These are phyloP conservation scores for Cyrtodaria siliqua DNA, from an alignment of 2,888 invertebrate genomes.

Conservation along the genomic window DNA sequence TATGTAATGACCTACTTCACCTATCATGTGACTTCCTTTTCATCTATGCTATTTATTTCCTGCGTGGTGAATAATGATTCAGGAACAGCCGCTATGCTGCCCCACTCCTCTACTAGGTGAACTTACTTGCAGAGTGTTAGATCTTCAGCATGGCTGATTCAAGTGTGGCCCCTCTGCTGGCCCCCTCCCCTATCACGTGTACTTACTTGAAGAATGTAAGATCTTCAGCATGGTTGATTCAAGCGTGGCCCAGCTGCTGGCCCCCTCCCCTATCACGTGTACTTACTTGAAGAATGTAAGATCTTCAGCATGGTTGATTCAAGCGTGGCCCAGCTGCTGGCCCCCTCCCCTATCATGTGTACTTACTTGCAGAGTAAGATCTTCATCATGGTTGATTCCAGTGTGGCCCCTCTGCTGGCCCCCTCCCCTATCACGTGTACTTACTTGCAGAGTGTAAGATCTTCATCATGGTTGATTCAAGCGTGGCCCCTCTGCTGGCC, in stretches of 20 bases:
- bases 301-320: too few relatives aligned
- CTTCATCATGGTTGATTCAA: conserved; percentile 94
- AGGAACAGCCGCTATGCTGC: conserved; percentile 93
- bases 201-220: too few relatives aligned
- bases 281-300: too few relatives aligned
- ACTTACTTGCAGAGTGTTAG: conserved; percentile 89
- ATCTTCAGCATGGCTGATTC: conserved; percentile 93
- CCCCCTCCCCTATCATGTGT: too few relatives aligned
- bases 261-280: too few relatives aligned
- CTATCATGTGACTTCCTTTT: too few relatives aligned
- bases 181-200: conserved; percentile 96
- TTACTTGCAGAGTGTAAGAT: conserved; percentile 89
- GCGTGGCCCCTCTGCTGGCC: conserved; percentile 92
- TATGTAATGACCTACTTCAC: too few relatives aligned
- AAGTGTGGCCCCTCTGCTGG: conserved; percentile 93
- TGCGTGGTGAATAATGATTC: too few relatives aligned
- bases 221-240: too few relatives aligned
- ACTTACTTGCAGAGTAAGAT: conserved; percentile 87
- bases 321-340: too few relatives aligned
- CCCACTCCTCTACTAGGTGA: conserved; percentile 95
- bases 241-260: too few relatives aligned
- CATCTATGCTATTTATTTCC: too few relatives aligned
- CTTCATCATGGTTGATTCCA: conserved; percentile 94
- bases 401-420: conserved; percentile 92
- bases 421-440: conserved; percentile 95